A percentile compares a stretch with the other conserved stretches of the same genome.
Conservation (phyloP, 92 coral and sea anemone species). For the Porites rus region DNA sequence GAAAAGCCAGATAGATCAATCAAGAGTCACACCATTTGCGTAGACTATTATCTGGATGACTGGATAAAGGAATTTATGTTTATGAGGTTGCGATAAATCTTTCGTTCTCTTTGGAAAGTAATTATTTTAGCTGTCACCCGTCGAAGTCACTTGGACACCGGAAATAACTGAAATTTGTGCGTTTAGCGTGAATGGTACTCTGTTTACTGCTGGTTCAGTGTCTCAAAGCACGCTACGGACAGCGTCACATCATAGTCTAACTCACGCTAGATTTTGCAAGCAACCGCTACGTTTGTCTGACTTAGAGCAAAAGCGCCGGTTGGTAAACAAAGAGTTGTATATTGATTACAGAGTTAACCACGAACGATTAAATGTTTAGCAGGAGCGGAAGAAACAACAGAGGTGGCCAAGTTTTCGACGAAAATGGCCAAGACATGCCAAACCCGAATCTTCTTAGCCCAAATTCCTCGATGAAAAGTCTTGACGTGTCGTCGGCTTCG, state of each 20-base stretch:
- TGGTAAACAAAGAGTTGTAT: constrained; percentile 27
- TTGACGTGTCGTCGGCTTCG: constrained; percentile 58
- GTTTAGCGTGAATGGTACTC: constrained; percentile 26
- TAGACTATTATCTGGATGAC: constrained; percentile 48
- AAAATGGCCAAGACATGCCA: constrained; percentile 44
- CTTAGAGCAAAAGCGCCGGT: constrained; percentile 20
- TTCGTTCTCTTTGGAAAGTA: constrained; percentile 13
- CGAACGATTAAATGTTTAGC: constrained; percentile 24
- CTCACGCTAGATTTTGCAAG: constrained; percentile 34
- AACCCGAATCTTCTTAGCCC: constrained; percentile 44
- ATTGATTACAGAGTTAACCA: background rate
- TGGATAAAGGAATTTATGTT: constrained; percentile 44
- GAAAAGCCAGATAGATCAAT: background rate
- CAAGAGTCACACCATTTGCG: constrained; percentile 40
- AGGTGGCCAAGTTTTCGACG: constrained; percentile 34
- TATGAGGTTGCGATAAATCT: constrained; percentile 5
- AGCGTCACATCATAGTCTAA: background rate
- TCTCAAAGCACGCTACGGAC: constrained; percentile 12
- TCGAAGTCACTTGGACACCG: constrained; percentile 16
- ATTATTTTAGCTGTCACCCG: constrained; percentile 1
- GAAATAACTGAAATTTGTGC: constrained; percentile 41
- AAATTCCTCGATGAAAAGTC: constrained; percentile 40
- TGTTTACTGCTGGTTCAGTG: background rate
- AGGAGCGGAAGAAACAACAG: constrained; percentile 39
- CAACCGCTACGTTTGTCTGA: constrained; percentile 39